Base-by-base conservation (phyloP, 2,113 vertebrate species). In the Catagonus wagneri region DNA sequence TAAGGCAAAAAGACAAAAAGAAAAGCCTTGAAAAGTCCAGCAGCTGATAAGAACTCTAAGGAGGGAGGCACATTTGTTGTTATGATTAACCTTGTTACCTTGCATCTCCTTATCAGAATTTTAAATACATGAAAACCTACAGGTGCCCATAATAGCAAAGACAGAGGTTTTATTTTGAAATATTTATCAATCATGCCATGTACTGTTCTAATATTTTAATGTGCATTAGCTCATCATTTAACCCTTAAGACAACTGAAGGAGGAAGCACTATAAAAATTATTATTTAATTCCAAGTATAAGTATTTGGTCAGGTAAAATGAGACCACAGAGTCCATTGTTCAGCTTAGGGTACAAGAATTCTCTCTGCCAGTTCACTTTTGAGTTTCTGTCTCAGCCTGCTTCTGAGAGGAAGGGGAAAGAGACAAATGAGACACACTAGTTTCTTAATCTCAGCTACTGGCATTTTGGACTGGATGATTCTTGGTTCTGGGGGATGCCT, bases 11-110 rank as follows among this genome's bases (percentile, higher is more conserved):
- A n/a, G n/a, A n/a, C n/a, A n/a, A n/a, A n/a, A n/a, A n/a, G n/a
- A n/a, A 94, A 95, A 50, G 54, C 74, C 83, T 23, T 90, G 86
- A 92, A 68, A 88, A 89, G 83, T 84, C 72, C 54, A 69, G 75
- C 65, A 89, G 81, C 85, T 90, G 92, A 20, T 83, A 75, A 83
- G 83, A 88, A 80, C 15, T 66, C 78, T 34, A 63, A 85, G 80
- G 29, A 74, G 19, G 58, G 22, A 90, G 11, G 50, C 10, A 52
- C 3, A 83, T n/a, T 60, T 83, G 60, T 50, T 80, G 17, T 39
- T 75, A 63, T 44, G 71, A 94, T 90, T 84, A 90, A 85, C 60
- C 65, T 83, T 68, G 60, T 56, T 74, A 29, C 39, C 29, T 34
- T 66, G 36, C 0, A 52, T 54, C 60, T 76, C 34, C 74, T 14